Conservation (phyloP, 2,888 invertebrate genomes). For the Drosophila borborema region DNA sequence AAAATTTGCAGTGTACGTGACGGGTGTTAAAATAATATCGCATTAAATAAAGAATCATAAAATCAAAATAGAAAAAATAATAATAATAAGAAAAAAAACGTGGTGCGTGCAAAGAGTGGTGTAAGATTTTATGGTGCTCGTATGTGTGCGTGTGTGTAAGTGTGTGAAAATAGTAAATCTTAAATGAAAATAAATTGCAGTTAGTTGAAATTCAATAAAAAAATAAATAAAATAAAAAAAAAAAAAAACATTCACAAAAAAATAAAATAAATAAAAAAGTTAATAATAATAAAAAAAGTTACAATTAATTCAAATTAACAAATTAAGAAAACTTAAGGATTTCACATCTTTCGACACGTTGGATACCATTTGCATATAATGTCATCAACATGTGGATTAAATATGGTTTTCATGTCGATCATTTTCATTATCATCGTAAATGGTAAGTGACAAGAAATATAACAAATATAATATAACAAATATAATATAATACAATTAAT, state of each 20-base stretch:
- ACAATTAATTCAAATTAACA: conserved; percentile 4
- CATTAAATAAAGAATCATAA: conserved; percentile 30
- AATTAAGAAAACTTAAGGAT: conserved; percentile 41
- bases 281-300: neutral
- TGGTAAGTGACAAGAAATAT: conserved; percentile 75
- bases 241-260: neutral
- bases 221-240: neutral
- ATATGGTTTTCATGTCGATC: conserved; percentile 84
- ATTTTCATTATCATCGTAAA: conserved; percentile 85
- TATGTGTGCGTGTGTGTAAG: conserved; percentile 8
- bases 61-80: conserved; percentile 25
- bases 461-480: too few species aligned
- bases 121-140: conserved; percentile 47
- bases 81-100: conserved; percentile 12
- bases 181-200: conserved; percentile 46
- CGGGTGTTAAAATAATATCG: conserved; percentile 37
- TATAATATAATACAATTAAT: too few species aligned
- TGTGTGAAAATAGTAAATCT: conserved; percentile 39
- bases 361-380: conserved; percentile 79
- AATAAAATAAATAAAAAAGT: neutral
- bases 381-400: conserved; percentile 85
- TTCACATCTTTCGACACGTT: conserved; percentile 57
- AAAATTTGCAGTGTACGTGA: conserved; percentile 50
- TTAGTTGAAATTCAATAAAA: conserved; percentile 21
- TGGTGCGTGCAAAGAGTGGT: conserved; percentile 62